Percentiles rank a stretch among this genome's conserved stretches.
Evolutionary conservation across 1,140 invertebrate species (phyloP).

Genomic region (Drosophila orena): DNA sequence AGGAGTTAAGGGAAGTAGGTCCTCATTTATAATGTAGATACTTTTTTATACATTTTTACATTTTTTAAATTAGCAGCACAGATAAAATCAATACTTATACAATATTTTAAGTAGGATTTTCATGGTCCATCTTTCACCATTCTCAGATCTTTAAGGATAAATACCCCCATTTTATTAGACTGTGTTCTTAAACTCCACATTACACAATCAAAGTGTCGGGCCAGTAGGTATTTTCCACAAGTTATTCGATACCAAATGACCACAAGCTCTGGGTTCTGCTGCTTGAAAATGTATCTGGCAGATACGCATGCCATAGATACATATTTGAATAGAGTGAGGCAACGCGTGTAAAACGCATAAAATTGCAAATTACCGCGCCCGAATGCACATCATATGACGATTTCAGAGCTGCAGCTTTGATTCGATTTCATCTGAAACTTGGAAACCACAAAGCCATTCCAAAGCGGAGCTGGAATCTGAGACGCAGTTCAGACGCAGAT

Average conservation of each 20-base stretch:
- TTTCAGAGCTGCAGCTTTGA: constrained; percentile 62
- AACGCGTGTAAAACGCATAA: constrained; percentile 76
- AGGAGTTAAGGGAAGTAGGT: neutral
- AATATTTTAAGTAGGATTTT: no score
- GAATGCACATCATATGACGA: constrained; percentile 59
- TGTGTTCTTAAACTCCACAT: neutral
- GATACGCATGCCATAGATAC: constrained; percentile 48
- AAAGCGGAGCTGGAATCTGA: constrained; percentile 23
- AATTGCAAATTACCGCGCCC: constrained; percentile 71
- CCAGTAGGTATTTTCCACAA: neutral
- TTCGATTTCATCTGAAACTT: constrained; percentile 71
- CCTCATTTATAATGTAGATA: neutral
- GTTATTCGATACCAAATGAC: constrained; percentile 11
- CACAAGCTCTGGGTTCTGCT: constrained; percentile 8
- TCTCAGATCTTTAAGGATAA: neutral
- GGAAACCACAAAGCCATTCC: constrained; percentile 42
- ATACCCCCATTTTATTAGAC: neutral
- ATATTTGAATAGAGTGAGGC: constrained; percentile 32
- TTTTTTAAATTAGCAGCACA: no score
- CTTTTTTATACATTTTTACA: no score
- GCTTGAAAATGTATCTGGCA: constrained; percentile 55
- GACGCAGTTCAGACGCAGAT: constrained; percentile 2
- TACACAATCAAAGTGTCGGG: constrained; percentile 1
- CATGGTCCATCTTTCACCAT: neutral
- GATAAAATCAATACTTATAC: no score